Percentiles rank a stretch among this genome's conserved stretches.
Conservation (phyloP, 2,888 invertebrate genomes). For the Cylloceria caligata region DNA sequence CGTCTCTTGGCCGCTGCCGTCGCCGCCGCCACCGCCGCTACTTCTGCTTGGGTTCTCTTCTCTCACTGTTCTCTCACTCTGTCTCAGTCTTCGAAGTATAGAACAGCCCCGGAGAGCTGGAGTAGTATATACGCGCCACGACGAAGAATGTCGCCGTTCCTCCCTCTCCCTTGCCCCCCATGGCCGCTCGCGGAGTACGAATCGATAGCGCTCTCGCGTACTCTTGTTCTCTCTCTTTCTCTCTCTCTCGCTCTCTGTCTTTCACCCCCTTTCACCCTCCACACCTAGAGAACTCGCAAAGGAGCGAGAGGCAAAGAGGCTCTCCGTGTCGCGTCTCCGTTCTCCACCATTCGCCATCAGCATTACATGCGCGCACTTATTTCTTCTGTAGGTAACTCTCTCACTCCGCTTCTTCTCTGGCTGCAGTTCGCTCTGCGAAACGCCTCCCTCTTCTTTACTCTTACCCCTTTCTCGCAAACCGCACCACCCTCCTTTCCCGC, state of each 20-base stretch:
- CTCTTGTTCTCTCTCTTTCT: slow-evolving; percentile 57
- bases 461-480: slow-evolving; percentile 69
- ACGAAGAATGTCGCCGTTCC: slow-evolving; percentile 81
- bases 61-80: slow-evolving; percentile 46
- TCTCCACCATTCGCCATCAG: slow-evolving; percentile 81
- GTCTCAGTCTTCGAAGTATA: slow-evolving; percentile 72
- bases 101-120: slow-evolving; percentile 58
- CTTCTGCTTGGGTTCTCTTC: slow-evolving; percentile 46
- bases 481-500: slow-evolving; percentile 65
- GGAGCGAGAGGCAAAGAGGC: slow-evolving; percentile 56
- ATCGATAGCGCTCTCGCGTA: slow-evolving; percentile 62
- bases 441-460: slow-evolving; percentile 55
- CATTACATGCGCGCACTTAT: slow-evolving; percentile 82
- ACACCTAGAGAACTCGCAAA: slow-evolving; percentile 69
- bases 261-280: slow-evolving; percentile 68
- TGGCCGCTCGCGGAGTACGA: slow-evolving; percentile 64
- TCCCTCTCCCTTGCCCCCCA: slow-evolving; percentile 63
- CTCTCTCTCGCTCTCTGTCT: slow-evolving; percentile 61
- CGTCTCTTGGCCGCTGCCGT: slow-evolving; percentile 73
- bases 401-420: slow-evolving; percentile 62
- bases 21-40: slow-evolving; percentile 69
- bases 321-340: slow-evolving; percentile 63
- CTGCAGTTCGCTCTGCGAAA: slow-evolving; percentile 59
- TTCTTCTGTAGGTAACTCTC: slow-evolving; percentile 80
- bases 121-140: slow-evolving; percentile 74